Evolutionary conservation across 2,797 vertebrate species (phyloP).

Genomic region (Emys orbicularis): DNA sequence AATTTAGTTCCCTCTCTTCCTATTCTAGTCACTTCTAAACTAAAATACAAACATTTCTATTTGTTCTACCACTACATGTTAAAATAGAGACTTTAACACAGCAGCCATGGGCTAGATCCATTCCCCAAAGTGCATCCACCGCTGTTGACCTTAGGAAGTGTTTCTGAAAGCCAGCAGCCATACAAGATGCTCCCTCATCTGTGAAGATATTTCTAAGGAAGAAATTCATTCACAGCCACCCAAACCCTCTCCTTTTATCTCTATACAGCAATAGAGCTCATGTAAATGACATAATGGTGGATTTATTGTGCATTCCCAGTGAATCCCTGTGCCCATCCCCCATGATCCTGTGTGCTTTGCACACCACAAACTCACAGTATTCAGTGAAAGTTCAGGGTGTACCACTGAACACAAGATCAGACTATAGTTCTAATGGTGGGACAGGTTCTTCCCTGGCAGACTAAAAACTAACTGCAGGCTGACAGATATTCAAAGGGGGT

Average conservation of each 20-base stretch:
- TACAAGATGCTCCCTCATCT: neutral
- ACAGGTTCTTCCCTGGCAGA: neutral
- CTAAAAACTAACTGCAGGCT: neutral
- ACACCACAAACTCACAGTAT: neutral
- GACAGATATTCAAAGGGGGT: rapidly evolving
- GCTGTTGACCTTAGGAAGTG: neutral
- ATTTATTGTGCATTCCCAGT: neutral
- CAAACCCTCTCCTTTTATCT: neutral
- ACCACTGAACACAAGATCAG: neutral
- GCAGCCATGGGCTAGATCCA: neutral
- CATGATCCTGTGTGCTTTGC: neutral
- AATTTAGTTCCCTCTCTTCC: neutral
- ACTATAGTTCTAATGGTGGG: neutral
- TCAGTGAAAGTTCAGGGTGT: neutral
- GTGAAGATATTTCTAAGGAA: neutral
- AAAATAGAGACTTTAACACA: neutral
- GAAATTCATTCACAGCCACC: neutral
- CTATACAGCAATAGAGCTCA: neutral
- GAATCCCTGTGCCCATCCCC: neutral
- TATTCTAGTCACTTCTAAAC: neutral
- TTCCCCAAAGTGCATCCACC: neutral
- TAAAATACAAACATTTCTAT: neutral
- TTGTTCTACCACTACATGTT: neutral
- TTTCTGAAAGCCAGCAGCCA: neutral
- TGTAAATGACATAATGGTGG: neutral